A percentile compares a stretch with the other conserved stretches of the same genome.
phyloP scores from a whole-genome alignment of 2,888 invertebrate species.

The Rotaria magnacalcarata region DNA sequence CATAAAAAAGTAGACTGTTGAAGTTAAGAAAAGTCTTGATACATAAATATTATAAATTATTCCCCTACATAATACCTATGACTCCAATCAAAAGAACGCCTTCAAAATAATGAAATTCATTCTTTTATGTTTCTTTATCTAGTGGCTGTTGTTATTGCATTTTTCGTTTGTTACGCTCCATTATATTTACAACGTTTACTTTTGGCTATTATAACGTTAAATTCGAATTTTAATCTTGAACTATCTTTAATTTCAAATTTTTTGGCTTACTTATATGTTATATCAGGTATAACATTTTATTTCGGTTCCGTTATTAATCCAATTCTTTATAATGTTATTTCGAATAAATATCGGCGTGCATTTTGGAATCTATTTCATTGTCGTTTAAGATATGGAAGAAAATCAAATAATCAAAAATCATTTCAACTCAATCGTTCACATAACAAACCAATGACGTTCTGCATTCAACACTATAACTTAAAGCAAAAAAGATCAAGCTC shows the following conservation, averaged over 20 bases:
- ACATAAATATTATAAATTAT: no score
- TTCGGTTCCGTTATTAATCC: constrained; percentile 35
- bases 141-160: constrained; percentile 35
- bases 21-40: no score
- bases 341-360: constrained; percentile 38
- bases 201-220: neutral
- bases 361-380: neutral
- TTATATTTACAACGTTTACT: constrained; percentile 34
- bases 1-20: no score
- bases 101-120: no score
- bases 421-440: neutral
- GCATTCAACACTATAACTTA: no score
- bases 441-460: no score
- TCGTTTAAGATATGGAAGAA: neutral
- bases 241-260: neutral
- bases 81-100: no score
- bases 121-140: neutral
- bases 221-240: neutral
- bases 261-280: constrained; percentile 22
- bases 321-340: constrained; percentile 25
- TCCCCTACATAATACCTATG: no score
- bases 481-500: neutral
- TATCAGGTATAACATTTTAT: neutral
- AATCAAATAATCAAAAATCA: neutral
- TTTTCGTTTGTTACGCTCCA: constrained; percentile 28